phyloP scores from a whole-genome alignment of 2,113 vertebrate genomes.

The Halichoerus grypus region DNA sequence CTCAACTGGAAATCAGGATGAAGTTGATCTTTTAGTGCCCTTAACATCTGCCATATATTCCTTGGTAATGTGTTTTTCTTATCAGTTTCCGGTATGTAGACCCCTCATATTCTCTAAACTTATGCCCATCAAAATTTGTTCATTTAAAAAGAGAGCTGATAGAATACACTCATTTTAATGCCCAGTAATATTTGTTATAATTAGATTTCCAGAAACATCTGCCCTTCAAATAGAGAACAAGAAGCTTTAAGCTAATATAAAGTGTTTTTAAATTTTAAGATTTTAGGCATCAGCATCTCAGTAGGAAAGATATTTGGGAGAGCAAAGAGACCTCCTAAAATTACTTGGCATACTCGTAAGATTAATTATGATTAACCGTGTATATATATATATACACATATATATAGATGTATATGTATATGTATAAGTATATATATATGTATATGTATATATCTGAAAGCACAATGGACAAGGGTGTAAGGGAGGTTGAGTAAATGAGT shows the following conservation, averaged over 20 bases:
- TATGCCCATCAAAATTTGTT: constrained; percentile 10
- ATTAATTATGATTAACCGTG: background rate
- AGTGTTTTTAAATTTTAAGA: constrained; percentile 25
- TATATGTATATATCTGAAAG: background rate
- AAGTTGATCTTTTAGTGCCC: background rate
- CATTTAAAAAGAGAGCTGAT: background rate
- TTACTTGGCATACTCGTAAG: constrained; percentile 22
- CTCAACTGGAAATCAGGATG: background rate
- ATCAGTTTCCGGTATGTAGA: background rate
- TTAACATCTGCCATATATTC: background rate
- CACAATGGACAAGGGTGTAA: background rate
- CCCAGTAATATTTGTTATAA: constrained; percentile 22
- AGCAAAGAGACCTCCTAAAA: constrained; percentile 18
- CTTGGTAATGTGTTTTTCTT: background rate
- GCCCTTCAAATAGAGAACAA: background rate
- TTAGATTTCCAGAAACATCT: constrained; percentile 17
- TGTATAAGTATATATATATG: no score
- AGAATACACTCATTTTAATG: background rate
- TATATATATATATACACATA: no score
- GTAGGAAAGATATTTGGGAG: background rate
- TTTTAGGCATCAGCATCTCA: background rate
- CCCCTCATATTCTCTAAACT: background rate
- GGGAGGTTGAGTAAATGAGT: background rate
- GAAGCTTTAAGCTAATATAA: background rate
- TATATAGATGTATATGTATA: no score